These are phyloP conservation scores for Ryuthela nishihirai DNA, from an alignment of 2,888 invertebrate genomes.

Conservation along the genomic window DNA sequence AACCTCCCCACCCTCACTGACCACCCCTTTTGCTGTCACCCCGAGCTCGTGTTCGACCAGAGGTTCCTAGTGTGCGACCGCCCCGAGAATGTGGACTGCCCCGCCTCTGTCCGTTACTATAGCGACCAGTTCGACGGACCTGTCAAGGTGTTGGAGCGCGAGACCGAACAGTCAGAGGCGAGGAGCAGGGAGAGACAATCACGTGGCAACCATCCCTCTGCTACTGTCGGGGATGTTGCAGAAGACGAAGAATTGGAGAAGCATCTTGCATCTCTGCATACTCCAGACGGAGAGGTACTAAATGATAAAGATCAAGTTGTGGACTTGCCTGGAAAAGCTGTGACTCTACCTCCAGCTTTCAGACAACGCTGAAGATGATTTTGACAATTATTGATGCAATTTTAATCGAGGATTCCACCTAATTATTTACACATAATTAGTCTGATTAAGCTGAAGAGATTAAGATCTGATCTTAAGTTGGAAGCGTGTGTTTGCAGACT, in stretches of 20 bases:
- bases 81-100: constrained; percentile 34
- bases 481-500: too few species aligned
- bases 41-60: constrained; percentile 33
- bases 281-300: background rate
- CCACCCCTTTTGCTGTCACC: constrained; percentile 35
- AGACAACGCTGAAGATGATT: constrained; percentile 6
- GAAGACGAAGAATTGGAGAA: background rate
- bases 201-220: constrained; percentile 6
- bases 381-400: too few species aligned
- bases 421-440: too few species aligned
- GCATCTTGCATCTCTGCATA: background rate
- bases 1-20: constrained; percentile 25
- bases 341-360: constrained; percentile 30
- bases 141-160: constrained; percentile 21
- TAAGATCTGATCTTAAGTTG: too few species aligned
- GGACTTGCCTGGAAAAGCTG: constrained; percentile 24
- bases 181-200: constrained; percentile 12
- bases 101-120: constrained; percentile 20
- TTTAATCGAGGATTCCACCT: too few species aligned
- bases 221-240: too few species aligned
- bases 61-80: constrained; percentile 32
- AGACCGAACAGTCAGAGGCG: constrained; percentile 17
- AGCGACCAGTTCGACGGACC: constrained; percentile 34
- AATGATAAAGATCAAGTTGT: background rate
- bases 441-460: too few species aligned